Base-by-base conservation (phyloP, 2,888 invertebrate species). In the Glyphotaelius pellucidus region DNA sequence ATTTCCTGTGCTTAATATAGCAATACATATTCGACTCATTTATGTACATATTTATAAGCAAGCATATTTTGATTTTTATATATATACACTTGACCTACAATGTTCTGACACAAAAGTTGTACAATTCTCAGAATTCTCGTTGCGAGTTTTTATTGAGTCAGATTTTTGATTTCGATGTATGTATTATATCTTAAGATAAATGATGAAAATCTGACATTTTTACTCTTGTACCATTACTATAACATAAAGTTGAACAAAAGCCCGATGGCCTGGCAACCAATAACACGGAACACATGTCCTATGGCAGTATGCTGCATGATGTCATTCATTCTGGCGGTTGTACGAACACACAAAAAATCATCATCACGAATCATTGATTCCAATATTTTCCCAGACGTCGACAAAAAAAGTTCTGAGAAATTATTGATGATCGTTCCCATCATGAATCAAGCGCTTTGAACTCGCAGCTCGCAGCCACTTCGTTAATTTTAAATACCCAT, bases 321-420 rank as follows among this genome's bases (percentile, higher is more conserved):
- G 67, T 67, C 67, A 67, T 67, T 67, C 67, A 25, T n/a, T 67
- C 67, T 25, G 67, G 67, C 25, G 25, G 67, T 67, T 67, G 67
- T 67, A 67, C 3, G 25, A 67, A 67, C 67, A 52, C 67, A 67
- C 25, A 67, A 67, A 67, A 67, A 67, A 67, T 67, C 67, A 67
- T 67, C 67, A 67, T 67, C 67, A 67, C 67, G 67, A 67, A 67
- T 67, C 67, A 67, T 67, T 67, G 67, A 67, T 67, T 67, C 67
- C 67, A 67, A 67, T 67, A 67, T 67, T 67, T 67, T 67, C 67
- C 67, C 67, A 67, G 67, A 67, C 67, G 25, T 9, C 67, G 67
- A 67, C 25, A 67, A 67, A 67, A 67, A 67, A 67, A 25, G 67
- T 67, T 67, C 67, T 67, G 67, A 67, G 67, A 67, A 67, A 67